Evolutionary conservation across 2,888 invertebrate genomes (phyloP), one percentile per base, ranked within the genome.

Genomic region (Lacanobia oleracea): DNA sequence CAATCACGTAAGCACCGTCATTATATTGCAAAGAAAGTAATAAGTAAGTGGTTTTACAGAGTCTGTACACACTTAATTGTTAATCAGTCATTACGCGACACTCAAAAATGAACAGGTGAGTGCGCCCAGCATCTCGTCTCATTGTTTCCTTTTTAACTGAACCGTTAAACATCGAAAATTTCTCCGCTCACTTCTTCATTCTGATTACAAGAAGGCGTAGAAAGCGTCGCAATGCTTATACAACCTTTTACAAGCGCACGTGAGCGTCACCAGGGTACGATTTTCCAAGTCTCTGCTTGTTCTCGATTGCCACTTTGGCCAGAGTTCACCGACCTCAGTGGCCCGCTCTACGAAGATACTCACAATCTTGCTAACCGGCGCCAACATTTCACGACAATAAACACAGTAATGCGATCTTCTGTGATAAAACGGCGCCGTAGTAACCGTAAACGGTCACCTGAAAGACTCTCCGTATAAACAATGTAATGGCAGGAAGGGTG

Each of bases 161-260:
- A 92, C 92, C 92, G 92, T 92, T 92, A 93, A 89, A 88, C 88
- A 85, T 89, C 91, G 90, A 89, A 91, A 94, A 94, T 94, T 94
- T 94, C 94, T 94, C 94, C 94, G 91, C 85, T 94, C 94, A 94
- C 92, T 93, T 93, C 92, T 93, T 93, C 91, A 93, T 92, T 94
- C 91, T 90, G 93, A 91, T 92, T 90, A 91, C 89, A 91, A 90
- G 89, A 91, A 90, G 88, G 85, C 86, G 92, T 94, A 94, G 95
- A 95, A 94, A 94, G 94, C 91, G 93, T 90, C 89, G 86, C 90
- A 90, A 85, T 89, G 91, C 92, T 94, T 94, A 94, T 93, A 94
- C 94, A 94, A 94, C 92, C 89, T 89, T 90, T 91, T 88, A 89
- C 86, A 88, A 89, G 87, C 87, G 89, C 89, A 86, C 91, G 89